A percentile compares a stretch with the other conserved stretches of the same genome.
These are phyloP conservation scores for Gymnodraco acuticeps DNA, from an alignment of 2,797 vertebrate genomes.

Conservation along the genomic window DNA sequence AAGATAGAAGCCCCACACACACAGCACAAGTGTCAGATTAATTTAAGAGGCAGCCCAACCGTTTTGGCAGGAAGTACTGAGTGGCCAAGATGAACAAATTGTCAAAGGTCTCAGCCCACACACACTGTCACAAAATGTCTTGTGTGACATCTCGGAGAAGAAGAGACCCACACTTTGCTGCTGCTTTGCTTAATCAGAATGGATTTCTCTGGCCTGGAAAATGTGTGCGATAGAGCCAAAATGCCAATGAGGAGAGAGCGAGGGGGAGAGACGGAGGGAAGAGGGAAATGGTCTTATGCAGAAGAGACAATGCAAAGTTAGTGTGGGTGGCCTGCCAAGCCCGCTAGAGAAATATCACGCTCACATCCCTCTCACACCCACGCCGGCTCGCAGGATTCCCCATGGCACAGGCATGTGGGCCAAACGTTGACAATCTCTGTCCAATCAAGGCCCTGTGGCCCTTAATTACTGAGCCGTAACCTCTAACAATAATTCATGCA, in stretches of 20 bases:
- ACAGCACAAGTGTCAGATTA: slow-evolving; percentile 38
- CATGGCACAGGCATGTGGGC: slow-evolving; percentile 49
- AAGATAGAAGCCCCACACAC: slow-evolving; percentile 11
- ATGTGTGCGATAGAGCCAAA: slow-evolving; percentile 62
- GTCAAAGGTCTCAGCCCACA: slow-evolving; percentile 70
- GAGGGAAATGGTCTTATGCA: slow-evolving; percentile 55
- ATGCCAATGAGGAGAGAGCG: slow-evolving; percentile 49
- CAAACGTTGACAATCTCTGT: slow-evolving; percentile 72
- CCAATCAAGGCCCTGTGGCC: slow-evolving; percentile 74
- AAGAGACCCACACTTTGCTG: slow-evolving; percentile 66
- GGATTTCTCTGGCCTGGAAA: slow-evolving; percentile 68
- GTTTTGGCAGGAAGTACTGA: slow-evolving; percentile 38
- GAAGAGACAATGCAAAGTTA: slow-evolving; percentile 70
- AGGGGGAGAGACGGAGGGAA: slow-evolving; percentile 23
- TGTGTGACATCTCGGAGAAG: slow-evolving; percentile 58
- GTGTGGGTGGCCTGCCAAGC: slow-evolving; percentile 75
- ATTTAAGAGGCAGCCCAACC: slow-evolving; percentile 42
- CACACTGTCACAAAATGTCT: slow-evolving; percentile 66
- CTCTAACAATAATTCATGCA: slow-evolving; percentile 80
- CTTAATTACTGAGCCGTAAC: slow-evolving; percentile 82
- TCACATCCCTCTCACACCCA: slow-evolving; percentile 51
- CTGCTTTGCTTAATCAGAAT: slow-evolving; percentile 73
- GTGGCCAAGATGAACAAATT: slow-evolving; percentile 57
- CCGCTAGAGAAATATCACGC: slow-evolving; percentile 63
- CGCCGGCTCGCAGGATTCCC: slow-evolving; percentile 66